These are phyloP conservation scores for Balanococcus diminutus DNA, from an alignment of 2,888 invertebrate genomes.

Conservation along the genomic window DNA sequence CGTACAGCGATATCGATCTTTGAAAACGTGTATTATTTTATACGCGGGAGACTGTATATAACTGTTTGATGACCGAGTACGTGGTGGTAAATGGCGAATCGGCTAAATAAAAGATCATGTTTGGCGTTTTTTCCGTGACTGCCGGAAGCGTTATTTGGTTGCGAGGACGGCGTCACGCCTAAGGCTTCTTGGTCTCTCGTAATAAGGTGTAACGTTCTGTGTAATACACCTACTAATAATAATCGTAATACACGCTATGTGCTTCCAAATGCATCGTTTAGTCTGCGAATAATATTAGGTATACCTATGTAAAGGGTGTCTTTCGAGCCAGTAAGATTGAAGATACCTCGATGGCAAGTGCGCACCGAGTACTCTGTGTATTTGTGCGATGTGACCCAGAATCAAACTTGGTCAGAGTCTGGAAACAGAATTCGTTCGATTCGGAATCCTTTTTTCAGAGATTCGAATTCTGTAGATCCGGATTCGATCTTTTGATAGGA, in stretches of 20 bases:
- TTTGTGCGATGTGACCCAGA: too few species aligned
- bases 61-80: conserved; percentile 25
- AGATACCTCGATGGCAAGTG: too few species aligned
- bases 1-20: not conserved
- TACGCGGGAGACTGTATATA: not conserved
- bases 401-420: too few species aligned
- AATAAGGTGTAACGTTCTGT: conserved; percentile 39
- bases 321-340: too few species aligned
- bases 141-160: conserved; percentile 41
- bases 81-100: conserved; percentile 14
- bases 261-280: not conserved
- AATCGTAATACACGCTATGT: not conserved
- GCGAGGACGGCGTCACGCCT: conserved; percentile 45
- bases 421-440: too few species aligned
- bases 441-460: too few species aligned
- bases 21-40: not conserved
- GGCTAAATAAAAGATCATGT: conserved; percentile 25
- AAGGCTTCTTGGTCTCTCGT: conserved; percentile 13
- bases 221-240: conserved; percentile 32
- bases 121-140: conserved; percentile 29
- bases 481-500: too few species aligned
- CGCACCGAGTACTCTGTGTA: too few species aligned
- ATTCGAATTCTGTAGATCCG: too few species aligned
- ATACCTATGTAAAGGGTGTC: not conserved
- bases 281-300: not conserved